Base-by-base conservation (phyloP, 2,113 vertebrate genomes). In the Podilymbus podiceps region DNA sequence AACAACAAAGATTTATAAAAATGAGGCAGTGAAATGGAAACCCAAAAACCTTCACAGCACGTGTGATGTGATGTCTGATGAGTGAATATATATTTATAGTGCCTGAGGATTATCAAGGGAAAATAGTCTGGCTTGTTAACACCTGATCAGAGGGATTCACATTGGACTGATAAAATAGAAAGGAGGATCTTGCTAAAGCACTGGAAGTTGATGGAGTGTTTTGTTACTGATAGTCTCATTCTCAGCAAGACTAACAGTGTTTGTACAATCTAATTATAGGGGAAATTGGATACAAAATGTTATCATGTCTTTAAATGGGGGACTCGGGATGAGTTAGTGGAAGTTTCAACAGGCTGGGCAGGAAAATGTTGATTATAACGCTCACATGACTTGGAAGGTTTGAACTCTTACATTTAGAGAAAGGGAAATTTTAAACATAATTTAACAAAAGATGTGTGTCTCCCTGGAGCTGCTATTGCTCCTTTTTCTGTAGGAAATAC, bases 61-160 rank as follows among this genome's bases (percentile, higher is more conserved):
- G 27, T 35, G 15, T 56, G 13, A 56, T 83, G 74, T 62, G 30
- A 62, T 76, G 44, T 21, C 68, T 91, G 47, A 91, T 47, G 24
- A 66, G 21, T 63, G 52, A 87, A 74, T 78, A 90, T 89, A 47
- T 77, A 77, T 91, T 94, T 79, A 85, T 40, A 88, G 40, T 49
- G 16, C 28, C 66, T 67, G 42, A 59, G 58, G 53, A 81, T 73
- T 92, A 77, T 83, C 30, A 24, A 82, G 49, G 46, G 49, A 95
- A 95, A 93, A 97, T 71, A 87, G 11, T 60, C 73, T 60, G 21
- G 47, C 42, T 58, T 94, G 80, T 96, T 96, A 92, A 67, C 91
- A 96, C 77, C 69, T 94, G 73, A 85, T 94, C 91, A 66, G 74
- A 84, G 58, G 64, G 68, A 94, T 90, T 96, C 83, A 52, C 73